A percentile compares a stretch with the other conserved stretches of the same genome.
Conservation (phyloP, 1,140 invertebrate genomes). For the Drosophila serrata region DNA sequence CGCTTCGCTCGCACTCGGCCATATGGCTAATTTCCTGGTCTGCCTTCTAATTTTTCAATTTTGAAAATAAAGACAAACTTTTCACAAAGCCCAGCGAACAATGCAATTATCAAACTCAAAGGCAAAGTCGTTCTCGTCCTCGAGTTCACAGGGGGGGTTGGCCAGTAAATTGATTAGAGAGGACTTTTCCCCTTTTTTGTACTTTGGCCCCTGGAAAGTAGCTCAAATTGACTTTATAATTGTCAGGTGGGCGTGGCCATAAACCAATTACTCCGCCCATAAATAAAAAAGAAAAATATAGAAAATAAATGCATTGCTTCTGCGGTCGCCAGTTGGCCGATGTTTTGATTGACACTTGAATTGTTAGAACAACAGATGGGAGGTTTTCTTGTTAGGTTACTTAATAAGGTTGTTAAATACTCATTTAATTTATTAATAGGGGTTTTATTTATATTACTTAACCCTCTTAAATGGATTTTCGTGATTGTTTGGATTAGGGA, state of each 20-base stretch:
- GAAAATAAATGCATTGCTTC: constrained; percentile 22
- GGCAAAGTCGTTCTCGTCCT: constrained; percentile 5
- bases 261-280: constrained; percentile 34
- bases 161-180: constrained; percentile 72
- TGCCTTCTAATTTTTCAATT: constrained; percentile 67
- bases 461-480: not conserved
- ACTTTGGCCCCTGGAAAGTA: constrained; percentile 22
- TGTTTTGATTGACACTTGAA: constrained; percentile 48
- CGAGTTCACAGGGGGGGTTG: constrained; percentile 41
- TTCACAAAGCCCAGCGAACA: constrained; percentile 54
- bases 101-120: constrained; percentile 58
- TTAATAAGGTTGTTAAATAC: not conserved
- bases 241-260: constrained; percentile 50
- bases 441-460: not conserved
- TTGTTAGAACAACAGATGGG: constrained; percentile 37
- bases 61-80: constrained; percentile 61
- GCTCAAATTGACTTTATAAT: constrained; percentile 72
- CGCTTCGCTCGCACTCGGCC: constrained; percentile 16
- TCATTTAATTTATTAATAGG: not conserved
- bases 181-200: constrained; percentile 40
- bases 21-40: constrained; percentile 73
- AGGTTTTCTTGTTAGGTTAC: not conserved
- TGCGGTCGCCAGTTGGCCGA: constrained; percentile 45
- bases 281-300: not conserved
- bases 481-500: not conserved